Percentiles rank a stretch among this genome's conserved stretches.
Conservation (phyloP, 1,140 invertebrate species). For the Drosophila kikkawai region DNA sequence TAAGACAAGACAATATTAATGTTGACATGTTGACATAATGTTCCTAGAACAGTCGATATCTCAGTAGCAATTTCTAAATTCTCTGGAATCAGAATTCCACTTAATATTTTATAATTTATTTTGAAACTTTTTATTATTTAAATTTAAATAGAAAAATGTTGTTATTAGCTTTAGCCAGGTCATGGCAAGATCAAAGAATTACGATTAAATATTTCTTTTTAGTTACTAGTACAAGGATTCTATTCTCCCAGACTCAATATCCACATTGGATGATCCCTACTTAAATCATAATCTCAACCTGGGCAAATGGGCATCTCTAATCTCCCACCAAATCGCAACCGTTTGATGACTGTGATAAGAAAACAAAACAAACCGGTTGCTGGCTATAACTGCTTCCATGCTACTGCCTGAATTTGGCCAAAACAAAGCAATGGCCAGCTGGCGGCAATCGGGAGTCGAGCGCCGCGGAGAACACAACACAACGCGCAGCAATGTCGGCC, state of each 20-base stretch:
- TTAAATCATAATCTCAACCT: not conserved
- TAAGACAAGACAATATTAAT: not conserved
- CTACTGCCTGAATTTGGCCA: constrained; percentile 32
- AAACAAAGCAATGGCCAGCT: constrained; percentile 29
- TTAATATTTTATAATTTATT: not conserved
- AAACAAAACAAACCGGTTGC: constrained; percentile 55
- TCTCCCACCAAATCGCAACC: constrained; percentile 14
- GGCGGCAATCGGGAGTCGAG: constrained; percentile 43
- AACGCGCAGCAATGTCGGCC: constrained; percentile 49
- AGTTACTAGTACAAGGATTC: not conserved
- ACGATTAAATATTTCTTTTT: too few relatives aligned
- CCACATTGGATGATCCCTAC: not conserved
- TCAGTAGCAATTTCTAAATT: not conserved
- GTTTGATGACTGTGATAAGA: constrained; percentile 46
- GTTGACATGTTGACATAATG: not conserved
- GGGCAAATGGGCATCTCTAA: constrained; percentile 11
- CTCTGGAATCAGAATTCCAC: not conserved
- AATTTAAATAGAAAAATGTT: not conserved
- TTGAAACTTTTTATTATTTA: not conserved
- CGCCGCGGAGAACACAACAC: constrained; percentile 62
- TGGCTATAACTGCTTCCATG: constrained; percentile 36
- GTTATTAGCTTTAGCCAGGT: too few relatives aligned
- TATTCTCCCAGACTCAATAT: not conserved
- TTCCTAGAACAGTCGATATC: not conserved
- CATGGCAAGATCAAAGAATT: too few relatives aligned